These are phyloP conservation scores for Sepiola atlantica DNA, from an alignment of 2,888 invertebrate species.

Conservation along the genomic window DNA sequence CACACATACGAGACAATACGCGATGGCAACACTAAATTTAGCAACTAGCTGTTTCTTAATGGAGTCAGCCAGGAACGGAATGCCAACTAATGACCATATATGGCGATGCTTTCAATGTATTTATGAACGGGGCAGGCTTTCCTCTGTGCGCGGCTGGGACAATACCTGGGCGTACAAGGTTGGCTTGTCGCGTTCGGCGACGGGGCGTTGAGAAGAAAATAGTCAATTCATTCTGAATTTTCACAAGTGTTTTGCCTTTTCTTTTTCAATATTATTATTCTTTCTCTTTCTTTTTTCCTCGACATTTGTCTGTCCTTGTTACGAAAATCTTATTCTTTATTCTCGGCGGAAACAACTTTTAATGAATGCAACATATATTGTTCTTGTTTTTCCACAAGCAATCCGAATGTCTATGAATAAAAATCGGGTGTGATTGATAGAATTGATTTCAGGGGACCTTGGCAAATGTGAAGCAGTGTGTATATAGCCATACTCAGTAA, in stretches of 20 bases:
- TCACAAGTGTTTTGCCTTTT: background rate
- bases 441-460: background rate
- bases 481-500: background rate
- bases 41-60: constrained; percentile 7
- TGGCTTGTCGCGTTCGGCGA: background rate
- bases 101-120: background rate
- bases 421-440: background rate
- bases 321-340: background rate
- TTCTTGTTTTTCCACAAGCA: background rate
- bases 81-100: constrained; percentile 7
- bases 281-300: background rate
- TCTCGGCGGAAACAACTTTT: background rate
- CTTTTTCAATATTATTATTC: background rate
- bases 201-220: background rate
- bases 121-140: background rate
- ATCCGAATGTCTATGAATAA: background rate
- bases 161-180: constrained; percentile 6
- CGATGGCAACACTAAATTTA: constrained; percentile 4
- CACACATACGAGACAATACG: background rate
- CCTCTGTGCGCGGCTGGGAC: background rate
- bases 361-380: background rate
- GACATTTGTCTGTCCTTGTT: background rate
- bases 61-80: background rate
- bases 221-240: background rate
- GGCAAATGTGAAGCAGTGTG: background rate